These are phyloP conservation scores for Xanthia togata DNA, from an alignment of 2,888 invertebrate genomes.

Conservation along the genomic window DNA sequence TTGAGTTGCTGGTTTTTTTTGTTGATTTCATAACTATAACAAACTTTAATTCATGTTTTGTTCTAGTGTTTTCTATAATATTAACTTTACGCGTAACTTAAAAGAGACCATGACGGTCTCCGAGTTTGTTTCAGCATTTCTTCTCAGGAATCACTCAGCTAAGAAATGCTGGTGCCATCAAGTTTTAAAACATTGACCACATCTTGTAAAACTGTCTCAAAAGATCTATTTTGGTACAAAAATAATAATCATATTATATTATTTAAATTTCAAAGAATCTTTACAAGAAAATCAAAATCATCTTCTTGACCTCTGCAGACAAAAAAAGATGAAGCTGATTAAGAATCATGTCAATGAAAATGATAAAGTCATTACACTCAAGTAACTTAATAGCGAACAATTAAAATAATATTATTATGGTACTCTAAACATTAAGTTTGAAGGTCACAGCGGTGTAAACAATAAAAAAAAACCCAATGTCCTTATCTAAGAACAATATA, in stretches of 20 bases:
- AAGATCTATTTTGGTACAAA: neutral
- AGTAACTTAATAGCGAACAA: constrained; percentile 36
- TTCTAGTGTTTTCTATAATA: no score
- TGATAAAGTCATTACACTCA: constrained; percentile 39
- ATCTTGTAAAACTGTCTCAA: neutral
- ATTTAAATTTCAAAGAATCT: neutral
- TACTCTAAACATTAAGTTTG: constrained; percentile 37
- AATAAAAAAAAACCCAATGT: constrained; percentile 55
- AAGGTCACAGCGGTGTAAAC: constrained; percentile 56
- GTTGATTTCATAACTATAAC: no score
- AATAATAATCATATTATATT: neutral
- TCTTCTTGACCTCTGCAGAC: constrained; percentile 3
- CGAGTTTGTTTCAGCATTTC: neutral
- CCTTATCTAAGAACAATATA: constrained; percentile 60
- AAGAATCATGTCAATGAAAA: constrained; percentile 11
- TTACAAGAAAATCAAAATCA: neutral
- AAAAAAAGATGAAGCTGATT: constrained; percentile 14
- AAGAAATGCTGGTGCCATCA: neutral
- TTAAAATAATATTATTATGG: constrained; percentile 46
- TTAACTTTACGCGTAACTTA: no score
- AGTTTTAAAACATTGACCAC: neutral
- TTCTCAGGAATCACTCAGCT: neutral
- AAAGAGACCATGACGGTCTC: no score
- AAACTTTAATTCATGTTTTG: no score
- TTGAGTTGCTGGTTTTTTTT: no score